Conservation (phyloP, 2,797 vertebrate species). For the Tragopan temminckii region DNA sequence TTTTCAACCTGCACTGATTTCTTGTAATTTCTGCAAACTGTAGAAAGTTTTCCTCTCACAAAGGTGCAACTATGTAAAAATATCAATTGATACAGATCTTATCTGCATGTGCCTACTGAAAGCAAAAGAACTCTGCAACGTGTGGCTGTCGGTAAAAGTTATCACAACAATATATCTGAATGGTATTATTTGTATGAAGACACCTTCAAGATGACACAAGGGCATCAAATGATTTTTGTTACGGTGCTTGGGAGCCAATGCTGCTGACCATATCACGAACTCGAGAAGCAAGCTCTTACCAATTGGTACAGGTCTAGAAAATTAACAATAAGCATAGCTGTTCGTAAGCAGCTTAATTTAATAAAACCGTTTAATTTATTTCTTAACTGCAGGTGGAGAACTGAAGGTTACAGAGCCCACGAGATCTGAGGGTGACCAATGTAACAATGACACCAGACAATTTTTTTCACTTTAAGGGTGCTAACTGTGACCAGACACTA, state of each 20-base stretch:
- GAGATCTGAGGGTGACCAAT: neutral
- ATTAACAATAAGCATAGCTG: neutral
- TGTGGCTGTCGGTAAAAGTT: neutral
- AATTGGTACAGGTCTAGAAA: neutral
- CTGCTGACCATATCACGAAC: neutral
- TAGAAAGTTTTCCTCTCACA: neutral
- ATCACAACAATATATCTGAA: neutral
- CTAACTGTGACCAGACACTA: neutral
- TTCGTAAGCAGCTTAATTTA: fast-evolving
- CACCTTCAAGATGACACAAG: neutral
- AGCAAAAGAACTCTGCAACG: neutral
- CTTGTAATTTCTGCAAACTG: neutral
- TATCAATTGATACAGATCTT: neutral
- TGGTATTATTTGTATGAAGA: fast-evolving
- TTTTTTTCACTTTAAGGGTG: neutral
- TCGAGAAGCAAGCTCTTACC: neutral
- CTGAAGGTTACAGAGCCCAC: neutral
- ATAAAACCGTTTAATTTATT: neutral
- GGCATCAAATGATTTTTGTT: neutral
- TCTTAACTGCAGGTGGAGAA: neutral
- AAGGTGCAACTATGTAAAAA: neutral
- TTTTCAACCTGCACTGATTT: neutral
- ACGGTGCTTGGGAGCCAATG: neutral
- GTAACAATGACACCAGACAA: neutral
- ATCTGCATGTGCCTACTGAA: neutral